These are phyloP conservation scores for Microcebus murinus DNA, from an alignment of 2,113 vertebrate species.

Conservation along the genomic window DNA sequence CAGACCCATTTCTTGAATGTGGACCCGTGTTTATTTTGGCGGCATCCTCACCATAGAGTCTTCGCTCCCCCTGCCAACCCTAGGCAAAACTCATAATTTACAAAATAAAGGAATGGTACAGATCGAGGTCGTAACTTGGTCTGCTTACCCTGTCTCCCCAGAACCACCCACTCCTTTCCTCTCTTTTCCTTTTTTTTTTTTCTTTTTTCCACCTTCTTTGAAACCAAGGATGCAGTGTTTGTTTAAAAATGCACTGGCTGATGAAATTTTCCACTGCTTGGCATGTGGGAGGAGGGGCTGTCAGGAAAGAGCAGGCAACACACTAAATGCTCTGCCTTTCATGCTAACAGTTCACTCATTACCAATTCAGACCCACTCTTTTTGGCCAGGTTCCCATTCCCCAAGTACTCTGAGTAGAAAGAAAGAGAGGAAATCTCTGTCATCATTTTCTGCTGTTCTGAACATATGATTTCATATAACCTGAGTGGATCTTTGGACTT, in stretches of 20 bases:
- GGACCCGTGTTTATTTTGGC: slow-evolving; percentile 84
- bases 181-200: neutral
- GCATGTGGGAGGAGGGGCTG: slow-evolving; percentile 70
- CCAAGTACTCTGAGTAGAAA: slow-evolving; percentile 59
- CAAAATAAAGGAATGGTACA: slow-evolving; percentile 70
- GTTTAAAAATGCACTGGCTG: slow-evolving; percentile 78
- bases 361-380: slow-evolving; percentile 54
- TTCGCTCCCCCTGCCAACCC: slow-evolving; percentile 76
- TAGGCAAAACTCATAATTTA: slow-evolving; percentile 83
- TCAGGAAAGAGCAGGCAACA: slow-evolving; percentile 48
- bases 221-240: slow-evolving; percentile 76
- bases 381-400: slow-evolving; percentile 71
- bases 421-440: slow-evolving; percentile 41
- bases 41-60: slow-evolving; percentile 76
- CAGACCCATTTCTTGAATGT: slow-evolving; percentile 83
- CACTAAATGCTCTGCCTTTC: slow-evolving; percentile 64
- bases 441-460: slow-evolving; percentile 36
- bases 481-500: slow-evolving; percentile 22
- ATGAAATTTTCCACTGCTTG: slow-evolving; percentile 75
- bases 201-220: slow-evolving; percentile 63
- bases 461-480: slow-evolving; percentile 53
- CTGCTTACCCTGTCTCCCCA: slow-evolving; percentile 72
- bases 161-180: slow-evolving; percentile 66
- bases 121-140: slow-evolving; percentile 75
- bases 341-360: slow-evolving; percentile 57